These are phyloP conservation scores for Pyrocoelia pectoralis DNA, from an alignment of 2,888 invertebrate species.

Conservation along the genomic window DNA sequence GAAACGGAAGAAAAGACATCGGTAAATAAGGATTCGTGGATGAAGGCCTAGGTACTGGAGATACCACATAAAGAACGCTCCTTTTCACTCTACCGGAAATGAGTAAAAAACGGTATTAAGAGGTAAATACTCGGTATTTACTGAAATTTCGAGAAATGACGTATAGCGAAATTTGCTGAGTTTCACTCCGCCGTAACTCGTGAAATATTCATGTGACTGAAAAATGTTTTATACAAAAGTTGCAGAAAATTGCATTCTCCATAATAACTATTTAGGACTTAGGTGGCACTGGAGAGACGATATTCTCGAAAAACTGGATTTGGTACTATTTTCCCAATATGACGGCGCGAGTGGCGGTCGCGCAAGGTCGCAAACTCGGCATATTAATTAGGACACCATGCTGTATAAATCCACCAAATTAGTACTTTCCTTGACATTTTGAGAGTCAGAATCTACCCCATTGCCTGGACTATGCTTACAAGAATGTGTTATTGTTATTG, in stretches of 20 bases:
- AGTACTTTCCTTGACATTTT: not conserved
- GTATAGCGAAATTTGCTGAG: not conserved
- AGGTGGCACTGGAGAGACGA: not conserved
- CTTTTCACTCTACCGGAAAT: constrained; percentile 4
- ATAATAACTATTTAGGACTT: too few species aligned
- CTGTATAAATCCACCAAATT: not conserved
- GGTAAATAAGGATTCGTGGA: not conserved
- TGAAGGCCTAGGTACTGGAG: not conserved
- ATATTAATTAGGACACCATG: too few species aligned
- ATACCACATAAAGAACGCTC: not conserved
- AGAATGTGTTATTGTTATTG: too few species aligned
- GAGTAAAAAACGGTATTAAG: not conserved
- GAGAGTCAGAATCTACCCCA: not conserved
- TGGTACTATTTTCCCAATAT: too few species aligned
- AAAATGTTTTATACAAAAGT: too few species aligned
- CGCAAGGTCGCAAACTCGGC: too few species aligned
- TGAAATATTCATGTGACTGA: too few species aligned
- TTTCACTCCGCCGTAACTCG: too few species aligned
- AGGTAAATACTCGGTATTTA: not conserved
- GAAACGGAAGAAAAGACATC: not conserved
- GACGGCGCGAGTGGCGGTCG: too few species aligned
- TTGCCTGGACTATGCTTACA: not conserved
- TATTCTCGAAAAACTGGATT: too few species aligned
- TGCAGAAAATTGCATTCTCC: too few species aligned
- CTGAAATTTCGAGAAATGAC: not conserved